Base-by-base conservation (phyloP, 1,140 invertebrate genomes). In the Danaus plexippus region DNA sequence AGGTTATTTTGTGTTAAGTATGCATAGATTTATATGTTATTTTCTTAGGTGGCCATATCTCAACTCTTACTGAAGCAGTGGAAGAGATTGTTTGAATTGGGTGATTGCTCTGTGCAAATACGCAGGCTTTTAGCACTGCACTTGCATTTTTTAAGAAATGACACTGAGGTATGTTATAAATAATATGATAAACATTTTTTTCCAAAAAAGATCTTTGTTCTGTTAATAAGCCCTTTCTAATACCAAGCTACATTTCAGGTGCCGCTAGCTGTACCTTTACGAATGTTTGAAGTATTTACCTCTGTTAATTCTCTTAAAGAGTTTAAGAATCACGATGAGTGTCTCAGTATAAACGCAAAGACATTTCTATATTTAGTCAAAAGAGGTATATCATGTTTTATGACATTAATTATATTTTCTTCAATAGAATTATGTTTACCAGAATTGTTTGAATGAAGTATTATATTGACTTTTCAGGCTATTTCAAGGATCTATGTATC, bases 241-340 rank as follows among this genome's bases (percentile, higher is more conserved):
- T 18, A 15, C 11, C 11, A 52, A 52, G n/a, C 4, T 40, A 50
- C 15, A 5, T 61, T 61, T 43, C 40, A 87, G 82, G 63, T 90
- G 45, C 89, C 91, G 4, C 86, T 94, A 69, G 92, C 94, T n/a
- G 91, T 94, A 56, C 93, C 94, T 1, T 83, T 95, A 43, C 87
- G 94, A 69, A 92, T 94, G 77, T 73, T 95, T 69, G 94, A 95
- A 80, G 89, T 93, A n/a, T 95, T 94, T 61, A 94, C 93, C 42
- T 89, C 89, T 51, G 75, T 85, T 9, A 81, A 90, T 11, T 81
- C 88, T 6, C 88, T 88, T 6, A 88, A 90, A 59, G 71, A 84
- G 11, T 75, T 88, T 44, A 73, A 90, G 53, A 74, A 64, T 9
- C 59, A 59, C 62, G 85, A 85, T 70, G 87, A 88, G 67, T 78